A percentile compares a stretch with the other conserved stretches of the same genome.
phyloP scores from a whole-genome alignment of 2,113 vertebrate species.

The Clarias gariepinus region DNA sequence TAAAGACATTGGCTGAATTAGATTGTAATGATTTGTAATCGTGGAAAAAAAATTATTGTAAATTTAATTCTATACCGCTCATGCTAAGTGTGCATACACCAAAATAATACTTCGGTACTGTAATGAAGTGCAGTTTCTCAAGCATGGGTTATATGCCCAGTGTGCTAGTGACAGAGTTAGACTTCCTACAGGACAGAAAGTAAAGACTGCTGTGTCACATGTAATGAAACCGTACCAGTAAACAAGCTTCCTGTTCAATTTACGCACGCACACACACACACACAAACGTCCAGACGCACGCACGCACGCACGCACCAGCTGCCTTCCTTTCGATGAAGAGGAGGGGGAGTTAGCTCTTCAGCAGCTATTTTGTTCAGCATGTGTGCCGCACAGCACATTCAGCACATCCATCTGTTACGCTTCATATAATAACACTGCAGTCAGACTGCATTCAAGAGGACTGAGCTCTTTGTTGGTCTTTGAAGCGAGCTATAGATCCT shows the following conservation, averaged over 20 bases:
- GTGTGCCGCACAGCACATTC: neutral
- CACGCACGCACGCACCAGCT: neutral
- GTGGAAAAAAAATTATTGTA: too few species aligned
- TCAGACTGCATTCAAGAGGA: conserved; percentile 3
- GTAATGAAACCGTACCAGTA: neutral
- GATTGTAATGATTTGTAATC: too few species aligned
- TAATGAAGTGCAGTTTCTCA: neutral
- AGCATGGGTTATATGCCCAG: neutral
- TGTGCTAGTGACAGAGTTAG: neutral
- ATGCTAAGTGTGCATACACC: too few species aligned
- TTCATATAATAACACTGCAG: conserved; percentile 16
- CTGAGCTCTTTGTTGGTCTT: neutral
- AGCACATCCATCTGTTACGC: conserved; percentile 6
- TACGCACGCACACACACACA: neutral
- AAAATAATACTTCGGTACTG: neutral
- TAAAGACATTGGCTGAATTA: neutral
- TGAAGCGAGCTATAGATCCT: neutral
- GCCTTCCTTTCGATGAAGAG: neutral
- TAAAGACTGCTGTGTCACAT: neutral
- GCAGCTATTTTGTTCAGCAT: conserved; percentile 14
- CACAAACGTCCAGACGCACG: neutral
- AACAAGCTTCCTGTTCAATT: neutral
- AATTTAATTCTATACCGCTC: neutral
- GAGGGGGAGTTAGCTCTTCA: neutral
- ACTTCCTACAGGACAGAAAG: neutral